These are phyloP conservation scores for Drosophila arawakana DNA, from an alignment of 1,140 invertebrate species.

Conservation along the genomic window DNA sequence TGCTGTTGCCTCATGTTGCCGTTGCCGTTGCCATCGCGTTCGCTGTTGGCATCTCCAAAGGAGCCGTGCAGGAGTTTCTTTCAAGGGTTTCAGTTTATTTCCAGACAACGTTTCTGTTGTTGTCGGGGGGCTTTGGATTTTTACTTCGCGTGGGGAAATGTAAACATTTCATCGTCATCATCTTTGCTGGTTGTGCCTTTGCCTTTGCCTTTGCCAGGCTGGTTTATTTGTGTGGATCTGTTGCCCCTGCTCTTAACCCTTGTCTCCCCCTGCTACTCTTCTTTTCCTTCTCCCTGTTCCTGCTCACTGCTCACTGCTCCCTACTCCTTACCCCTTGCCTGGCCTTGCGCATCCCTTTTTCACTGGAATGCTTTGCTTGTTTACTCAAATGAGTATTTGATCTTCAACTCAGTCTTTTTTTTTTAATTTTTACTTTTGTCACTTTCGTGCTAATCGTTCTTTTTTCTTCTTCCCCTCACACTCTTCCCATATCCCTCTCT, in stretches of 20 bases:
- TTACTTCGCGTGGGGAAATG: conserved; percentile 72
- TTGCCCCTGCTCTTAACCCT: conserved; percentile 10
- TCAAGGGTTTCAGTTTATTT: conserved; percentile 75
- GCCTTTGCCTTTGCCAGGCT: conserved; percentile 25
- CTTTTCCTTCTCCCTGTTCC: conserved; percentile 6
- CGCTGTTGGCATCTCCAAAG: conserved; percentile 32
- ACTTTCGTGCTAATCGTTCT: conserved; percentile 23
- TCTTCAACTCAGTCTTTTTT: conserved; percentile 53
- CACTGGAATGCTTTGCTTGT: conserved; percentile 72
- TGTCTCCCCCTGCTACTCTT: conserved; percentile 2
- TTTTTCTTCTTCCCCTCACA: conserved; percentile 2
- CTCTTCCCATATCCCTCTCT: neutral
- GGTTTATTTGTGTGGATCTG: conserved; percentile 21
- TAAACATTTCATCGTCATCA: conserved; percentile 67
- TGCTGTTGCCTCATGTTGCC: conserved; percentile 30
- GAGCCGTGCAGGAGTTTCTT: conserved; percentile 71
- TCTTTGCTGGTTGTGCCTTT: conserved; percentile 41
- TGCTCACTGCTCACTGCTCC: conserved; percentile 10
- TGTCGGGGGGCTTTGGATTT: conserved; percentile 72
- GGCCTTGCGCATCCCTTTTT: conserved; percentile 69
- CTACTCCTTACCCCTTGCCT: neutral
- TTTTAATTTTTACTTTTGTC: conserved; percentile 23
- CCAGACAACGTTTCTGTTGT: conserved; percentile 32
- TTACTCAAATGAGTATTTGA: conserved; percentile 80
- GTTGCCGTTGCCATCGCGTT: conserved; percentile 8